phyloP scores from a whole-genome alignment of 2,888 invertebrate species.

The Anagyrus pseudococci region DNA sequence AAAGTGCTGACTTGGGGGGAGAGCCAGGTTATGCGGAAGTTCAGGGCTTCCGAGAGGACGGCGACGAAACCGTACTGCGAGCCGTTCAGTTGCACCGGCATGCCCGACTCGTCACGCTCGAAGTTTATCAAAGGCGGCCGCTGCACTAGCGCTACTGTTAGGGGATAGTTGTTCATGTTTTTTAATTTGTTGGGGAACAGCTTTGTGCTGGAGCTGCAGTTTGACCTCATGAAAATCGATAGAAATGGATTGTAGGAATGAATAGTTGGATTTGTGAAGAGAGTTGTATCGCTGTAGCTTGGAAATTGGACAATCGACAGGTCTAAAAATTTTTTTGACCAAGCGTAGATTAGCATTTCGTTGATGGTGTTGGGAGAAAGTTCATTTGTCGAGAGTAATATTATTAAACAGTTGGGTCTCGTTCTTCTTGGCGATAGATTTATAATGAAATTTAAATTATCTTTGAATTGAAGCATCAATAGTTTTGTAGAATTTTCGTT shows the following conservation, averaged over 20 bases:
- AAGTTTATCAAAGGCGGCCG: neutral
- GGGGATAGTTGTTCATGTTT: slow-evolving; percentile 7
- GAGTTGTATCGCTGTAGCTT: neutral
- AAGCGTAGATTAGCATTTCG: neutral
- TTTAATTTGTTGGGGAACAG: slow-evolving; percentile 5
- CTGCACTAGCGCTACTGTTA: neutral
- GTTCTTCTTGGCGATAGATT: slow-evolving; percentile 3
- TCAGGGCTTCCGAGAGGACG: neutral
- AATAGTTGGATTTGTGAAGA: neutral
- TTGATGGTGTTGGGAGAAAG: too few species aligned
- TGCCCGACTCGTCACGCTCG: neutral
- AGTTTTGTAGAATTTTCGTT: neutral
- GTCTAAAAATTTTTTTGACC: slow-evolving; percentile 11
- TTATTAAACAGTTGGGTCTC: slow-evolving; percentile 5
- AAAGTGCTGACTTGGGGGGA: neutral
- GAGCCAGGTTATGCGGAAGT: neutral
- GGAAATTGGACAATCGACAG: slow-evolving; percentile 4
- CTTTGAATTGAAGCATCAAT: neutral
- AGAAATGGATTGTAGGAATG: slow-evolving; percentile 12
- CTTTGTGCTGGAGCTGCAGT: too few species aligned
- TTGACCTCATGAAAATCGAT: too few species aligned
- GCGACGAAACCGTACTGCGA: neutral
- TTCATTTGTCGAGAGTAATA: too few species aligned
- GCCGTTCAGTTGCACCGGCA: neutral
- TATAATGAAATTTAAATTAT: neutral